Base-by-base conservation (phyloP, 2,113 vertebrate genomes). In the Centropus unirufus region DNA sequence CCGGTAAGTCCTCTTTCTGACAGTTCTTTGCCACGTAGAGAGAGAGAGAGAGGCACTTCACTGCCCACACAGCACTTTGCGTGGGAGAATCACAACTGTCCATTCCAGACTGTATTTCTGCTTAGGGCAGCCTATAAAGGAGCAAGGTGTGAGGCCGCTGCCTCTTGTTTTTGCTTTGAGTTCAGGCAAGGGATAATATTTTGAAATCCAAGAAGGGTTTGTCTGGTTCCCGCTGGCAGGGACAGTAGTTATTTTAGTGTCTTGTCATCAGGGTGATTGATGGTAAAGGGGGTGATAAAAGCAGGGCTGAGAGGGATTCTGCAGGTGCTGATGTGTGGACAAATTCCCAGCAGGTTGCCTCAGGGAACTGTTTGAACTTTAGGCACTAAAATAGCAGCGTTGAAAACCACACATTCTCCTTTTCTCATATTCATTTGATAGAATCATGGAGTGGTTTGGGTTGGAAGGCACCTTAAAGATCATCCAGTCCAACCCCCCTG, bases 1-100 rank as follows among this genome's bases (percentile, higher is more conserved):
- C 98, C 98, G 30, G 99, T 99, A 97, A 98, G 98, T 96, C 34
- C 12, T 40, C 34, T 61, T 52, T 57, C 6, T 39, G 63, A 27
- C n/a, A 29, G 24, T 16, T 93, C 46, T 68, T 77, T 80, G 46
- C 26, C 14, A 2, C 8, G 18, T 36, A 62, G 34, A 42, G 19
- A 54, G 36, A 36, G 36, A 36, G 36, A 36, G n/a, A 57, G 64
- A 57, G 47, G 23, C 27, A 10, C 16, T 62, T 69, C 74, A 19
- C 36, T 95, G 74, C 62, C 73, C n/a, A 26, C 14, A 11, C 39
- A 62, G 39, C 36, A 24, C 49, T 15, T 57, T 36, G 44, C 68
- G 42, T 30, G 49, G n/a, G 30, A 90, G 46, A 54, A 22, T 59
- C 0, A 0, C 27, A 67, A n/a, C 22, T 76, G 61, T 54, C 49